Evolutionary conservation across 37 sponge, comb jelly and placozoan species (phyloP), one percentile per base, ranked within the genome.

Genomic region (Haliclona indistincta): DNA sequence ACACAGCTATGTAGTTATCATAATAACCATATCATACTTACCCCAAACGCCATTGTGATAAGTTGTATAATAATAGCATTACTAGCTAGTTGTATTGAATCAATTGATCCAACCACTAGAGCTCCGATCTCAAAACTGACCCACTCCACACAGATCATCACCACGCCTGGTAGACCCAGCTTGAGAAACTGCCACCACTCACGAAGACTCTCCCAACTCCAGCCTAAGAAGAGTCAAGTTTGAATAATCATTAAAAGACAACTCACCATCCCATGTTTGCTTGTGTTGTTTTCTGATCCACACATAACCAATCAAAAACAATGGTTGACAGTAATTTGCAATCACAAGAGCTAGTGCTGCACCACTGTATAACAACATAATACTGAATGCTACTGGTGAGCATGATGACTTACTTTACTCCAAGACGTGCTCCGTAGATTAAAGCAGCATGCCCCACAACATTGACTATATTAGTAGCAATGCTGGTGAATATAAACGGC

Each of bases 111-210:
- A 33, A 70, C 39, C 17, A 88, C 84, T 0, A 88, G 38, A 0
- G 49, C 29, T 10, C 79, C 71, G 49, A 82, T 73, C 70, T 88
- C 89, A 67, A 74, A 75, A 8, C 63, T 73, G 69, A 68, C 78
- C 84, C 84, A 78, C 41, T 88, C 84, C 44, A 82, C 72, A 37
- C 45, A 54, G 1, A 82, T n/a, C 74, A 78, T 82, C 19, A 88
- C 53, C 7, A 67, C 40, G 10, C 84, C 84, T 8, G 76, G 64
- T 0, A 80, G 1, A 33, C 81, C 81, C 7, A 73, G 37, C 1
- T 36, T 17, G 1, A 74, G 23, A 41, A 74, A 74, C 47, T 74
- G 75, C 5, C 75, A 20, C 86, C 86, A 86, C 40, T 68, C 83
- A 22, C 37, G 56, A 54, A 88, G 67, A 41, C 83, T 69, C 63